Evolutionary conservation across 2,797 vertebrate species (phyloP).

Genomic region (Dendrocincla fuliginosa): DNA sequence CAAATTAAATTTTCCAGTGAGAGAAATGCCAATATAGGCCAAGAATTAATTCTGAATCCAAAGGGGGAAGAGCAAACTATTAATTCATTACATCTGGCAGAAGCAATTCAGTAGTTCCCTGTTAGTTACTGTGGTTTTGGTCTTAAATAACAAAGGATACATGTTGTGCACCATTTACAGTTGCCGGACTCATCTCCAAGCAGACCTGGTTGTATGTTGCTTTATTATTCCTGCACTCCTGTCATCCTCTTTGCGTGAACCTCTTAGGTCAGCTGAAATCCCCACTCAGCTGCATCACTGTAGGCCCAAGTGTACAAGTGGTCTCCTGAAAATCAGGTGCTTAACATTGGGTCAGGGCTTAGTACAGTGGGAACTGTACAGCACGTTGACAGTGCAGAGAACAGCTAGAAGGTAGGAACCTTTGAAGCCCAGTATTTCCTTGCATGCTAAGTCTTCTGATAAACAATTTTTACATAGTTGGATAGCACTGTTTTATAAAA

Average conservation of each 20-base stretch:
- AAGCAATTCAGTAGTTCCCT: neutral
- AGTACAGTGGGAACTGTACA: accelerated
- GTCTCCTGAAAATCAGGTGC: neutral
- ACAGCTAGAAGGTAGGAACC: neutral
- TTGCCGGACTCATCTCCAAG: neutral
- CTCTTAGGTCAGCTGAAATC: neutral
- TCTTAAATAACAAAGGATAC: neutral
- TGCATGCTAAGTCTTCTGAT: neutral
- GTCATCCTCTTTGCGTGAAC: neutral
- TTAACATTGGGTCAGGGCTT: neutral
- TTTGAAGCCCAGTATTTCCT: neutral
- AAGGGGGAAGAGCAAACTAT: neutral
- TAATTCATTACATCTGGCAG: neutral
- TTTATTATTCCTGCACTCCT: neutral
- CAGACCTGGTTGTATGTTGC: neutral
- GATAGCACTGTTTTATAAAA: neutral
- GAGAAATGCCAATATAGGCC: neutral
- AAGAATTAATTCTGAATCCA: constrained; percentile 29
- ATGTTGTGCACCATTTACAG: neutral
- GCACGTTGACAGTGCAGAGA: neutral
- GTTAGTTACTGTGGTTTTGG: neutral
- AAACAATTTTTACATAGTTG: neutral
- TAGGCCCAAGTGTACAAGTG: neutral
- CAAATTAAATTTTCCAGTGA: constrained; percentile 36
- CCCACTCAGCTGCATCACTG: neutral